These are phyloP conservation scores for Galleria mellonella DNA, from an alignment of 1,140 invertebrate genomes.

Conservation along the genomic window DNA sequence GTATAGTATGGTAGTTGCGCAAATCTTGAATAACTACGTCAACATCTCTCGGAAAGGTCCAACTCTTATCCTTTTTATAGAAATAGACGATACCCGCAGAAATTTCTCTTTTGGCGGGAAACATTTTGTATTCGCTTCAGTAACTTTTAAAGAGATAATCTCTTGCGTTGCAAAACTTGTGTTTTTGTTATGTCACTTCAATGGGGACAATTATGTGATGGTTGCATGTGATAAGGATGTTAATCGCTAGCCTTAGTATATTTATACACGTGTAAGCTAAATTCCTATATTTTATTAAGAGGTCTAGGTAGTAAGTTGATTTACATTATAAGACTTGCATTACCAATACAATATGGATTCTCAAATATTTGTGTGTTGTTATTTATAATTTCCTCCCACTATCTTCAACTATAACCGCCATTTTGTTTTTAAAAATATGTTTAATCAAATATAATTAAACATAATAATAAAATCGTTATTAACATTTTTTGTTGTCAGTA, in stretches of 20 bases:
- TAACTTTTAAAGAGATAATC: no score
- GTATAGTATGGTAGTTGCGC: no score
- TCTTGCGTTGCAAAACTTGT: no score
- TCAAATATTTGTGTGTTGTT: slow-evolving; percentile 16
- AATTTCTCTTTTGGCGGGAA: no score
- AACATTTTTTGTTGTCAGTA: no score
- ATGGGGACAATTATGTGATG: slow-evolving; percentile 38
- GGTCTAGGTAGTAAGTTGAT: slow-evolving; percentile 22
- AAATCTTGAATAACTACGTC: no score
- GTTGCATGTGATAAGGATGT: slow-evolving; percentile 54
- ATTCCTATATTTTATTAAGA: slow-evolving; percentile 67
- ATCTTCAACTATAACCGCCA: background rate
- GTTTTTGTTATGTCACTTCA: slow-evolving; percentile 10
- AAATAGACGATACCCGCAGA: no score
- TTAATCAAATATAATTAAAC: no score
- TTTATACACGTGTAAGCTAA: slow-evolving; percentile 39
- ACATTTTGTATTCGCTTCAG: no score
- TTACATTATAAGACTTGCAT: slow-evolving; percentile 42
- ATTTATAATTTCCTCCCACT: slow-evolving; percentile 12
- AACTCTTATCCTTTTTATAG: no score
- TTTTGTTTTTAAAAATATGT: background rate
- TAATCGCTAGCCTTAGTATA: slow-evolving; percentile 13
- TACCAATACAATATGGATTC: slow-evolving; percentile 38
- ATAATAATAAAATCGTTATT: no score
- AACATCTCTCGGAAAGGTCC: no score